Evolutionary conservation across 2,797 vertebrate species (phyloP).

Genomic region (Pitangus sulphuratus): DNA sequence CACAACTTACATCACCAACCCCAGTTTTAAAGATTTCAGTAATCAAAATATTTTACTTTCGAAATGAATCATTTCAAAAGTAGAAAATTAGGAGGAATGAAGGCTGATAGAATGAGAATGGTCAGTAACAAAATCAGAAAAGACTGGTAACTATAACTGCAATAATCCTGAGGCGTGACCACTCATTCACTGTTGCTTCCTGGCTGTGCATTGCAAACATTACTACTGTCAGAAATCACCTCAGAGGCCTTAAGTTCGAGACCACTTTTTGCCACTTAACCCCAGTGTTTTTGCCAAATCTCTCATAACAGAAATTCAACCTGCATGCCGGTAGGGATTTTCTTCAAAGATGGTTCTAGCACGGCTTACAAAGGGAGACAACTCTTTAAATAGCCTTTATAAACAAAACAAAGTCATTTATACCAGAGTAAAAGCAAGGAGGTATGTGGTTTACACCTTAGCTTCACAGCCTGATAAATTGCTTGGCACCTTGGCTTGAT

Average conservation of each 20-base stretch:
- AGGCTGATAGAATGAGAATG: background rate
- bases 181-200: background rate
- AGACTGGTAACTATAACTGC: background rate
- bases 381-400: background rate
- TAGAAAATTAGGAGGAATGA: background rate
- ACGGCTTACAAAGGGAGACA: background rate
- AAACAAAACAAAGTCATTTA: conserved; percentile 20
- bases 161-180: background rate
- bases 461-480: conserved; percentile 6
- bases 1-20: background rate
- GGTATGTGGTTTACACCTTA: background rate
- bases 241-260: background rate
- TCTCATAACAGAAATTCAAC: background rate
- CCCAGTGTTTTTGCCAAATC: background rate
- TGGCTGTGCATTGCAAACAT: background rate
- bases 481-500: background rate
- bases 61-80: background rate
- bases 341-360: background rate
- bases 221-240: background rate
- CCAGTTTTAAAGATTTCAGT: background rate
- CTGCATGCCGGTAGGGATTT: background rate
- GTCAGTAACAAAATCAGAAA: background rate
- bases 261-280: background rate
- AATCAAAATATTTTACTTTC: background rate
- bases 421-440: background rate